Evolutionary conservation across 2,113 vertebrate genomes (phyloP).

Genomic region (Ceyx cyanopectus): DNA sequence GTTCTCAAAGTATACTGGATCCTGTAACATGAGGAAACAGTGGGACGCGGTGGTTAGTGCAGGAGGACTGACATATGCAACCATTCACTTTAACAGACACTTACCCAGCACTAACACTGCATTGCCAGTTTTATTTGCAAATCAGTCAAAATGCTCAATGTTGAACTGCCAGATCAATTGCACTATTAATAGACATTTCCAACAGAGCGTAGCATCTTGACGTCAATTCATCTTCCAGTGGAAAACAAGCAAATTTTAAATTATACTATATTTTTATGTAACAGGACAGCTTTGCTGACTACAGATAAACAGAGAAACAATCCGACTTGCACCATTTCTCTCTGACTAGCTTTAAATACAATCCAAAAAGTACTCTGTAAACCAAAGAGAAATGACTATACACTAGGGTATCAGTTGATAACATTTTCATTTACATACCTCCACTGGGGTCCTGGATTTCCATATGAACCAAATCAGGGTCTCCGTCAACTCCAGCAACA

Average conservation of each 20-base stretch:
- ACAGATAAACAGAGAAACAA: background rate
- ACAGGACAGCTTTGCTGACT: constrained; percentile 1
- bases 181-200: constrained; percentile 46
- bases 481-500: constrained; percentile 86
- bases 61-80: background rate
- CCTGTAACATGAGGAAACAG: background rate
- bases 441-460: constrained; percentile 92
- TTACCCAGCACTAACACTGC: background rate
- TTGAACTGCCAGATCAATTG: constrained; percentile 49
- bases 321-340: background rate
- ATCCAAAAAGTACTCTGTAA: background rate
- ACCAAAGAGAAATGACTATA: background rate
- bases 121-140: constrained; percentile 21
- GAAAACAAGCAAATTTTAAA: constrained; percentile 35
- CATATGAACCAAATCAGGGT: constrained; percentile 94
- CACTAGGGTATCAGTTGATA: background rate
- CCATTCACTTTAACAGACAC: constrained; percentile 7
- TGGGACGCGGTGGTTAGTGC: background rate
- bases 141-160: background rate
- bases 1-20: background rate
- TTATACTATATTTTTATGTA: background rate
- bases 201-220: background rate
- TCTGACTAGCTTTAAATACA: background rate
- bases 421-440: constrained; percentile 79
- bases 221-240: background rate